Evolutionary conservation across 2,888 invertebrate species (phyloP), one percentile per base, ranked within the genome.

Genomic region (Aplocera efformata): DNA sequence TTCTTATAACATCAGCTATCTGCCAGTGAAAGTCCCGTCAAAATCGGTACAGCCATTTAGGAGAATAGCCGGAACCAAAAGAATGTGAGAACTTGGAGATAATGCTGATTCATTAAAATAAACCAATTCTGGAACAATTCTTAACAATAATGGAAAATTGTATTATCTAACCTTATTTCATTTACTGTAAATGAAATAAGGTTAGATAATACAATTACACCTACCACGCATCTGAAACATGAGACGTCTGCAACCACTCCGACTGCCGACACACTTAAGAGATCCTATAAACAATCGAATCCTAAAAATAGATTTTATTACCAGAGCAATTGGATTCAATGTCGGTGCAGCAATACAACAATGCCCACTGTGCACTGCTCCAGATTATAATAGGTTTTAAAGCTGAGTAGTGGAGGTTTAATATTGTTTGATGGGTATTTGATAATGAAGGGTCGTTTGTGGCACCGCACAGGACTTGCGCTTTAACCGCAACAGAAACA

Each of bases 221-320:
- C 72, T 67, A 69, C 63, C 70, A 68, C 58, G 67, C 67, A 67
- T 66, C 70, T 73, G 82, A 72, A 83, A 85, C 70, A 67, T 59
- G 72, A 83, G 71, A 72, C 51, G 72, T 67, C 73, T 77, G 79
- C 71, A 78, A 73, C 72, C 65, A 72, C 72, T 79, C 78, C 50
- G 56, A 58, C 64, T 56, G 62, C 74, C 72, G 72, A 68, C 75
- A 74, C 67, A 78, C 75, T 74, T 74, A 67, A 58, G 57, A 65
- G 64, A 61, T 64, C 65, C 68, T 71, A 76, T 76, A 79, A 79
- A 79, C 79, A 79, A 78, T 74, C 69, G 63, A 68, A 72, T 59
- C 59, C 71, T 67, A 62, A 76, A 81, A 79, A 83, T 81, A 81
- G 75, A 72, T 74, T 81, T 79, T 82, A 82, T 80, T 79, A 61